Evolutionary conservation across 1,140 invertebrate species (phyloP).

Genomic region (Micrasema longulum): DNA sequence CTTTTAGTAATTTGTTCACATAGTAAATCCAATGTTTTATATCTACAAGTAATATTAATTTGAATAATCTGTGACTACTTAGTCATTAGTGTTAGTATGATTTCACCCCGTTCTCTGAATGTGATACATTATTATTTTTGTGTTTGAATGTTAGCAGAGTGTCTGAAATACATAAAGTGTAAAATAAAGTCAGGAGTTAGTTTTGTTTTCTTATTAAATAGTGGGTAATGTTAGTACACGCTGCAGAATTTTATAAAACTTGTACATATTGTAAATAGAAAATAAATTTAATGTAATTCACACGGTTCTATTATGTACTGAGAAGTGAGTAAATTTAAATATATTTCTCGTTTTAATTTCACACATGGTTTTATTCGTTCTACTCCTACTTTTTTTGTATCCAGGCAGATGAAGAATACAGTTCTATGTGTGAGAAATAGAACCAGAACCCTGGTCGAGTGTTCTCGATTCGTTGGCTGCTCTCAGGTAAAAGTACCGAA

Average conservation of each 20-base stretch:
- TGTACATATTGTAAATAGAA: constrained; percentile 53
- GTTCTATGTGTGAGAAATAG: too few species aligned
- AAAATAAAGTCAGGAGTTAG: constrained; percentile 3
- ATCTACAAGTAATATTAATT: too few species aligned
- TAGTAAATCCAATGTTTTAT: too few species aligned
- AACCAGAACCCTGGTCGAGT: too few species aligned
- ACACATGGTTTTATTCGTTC: constrained; percentile 13
- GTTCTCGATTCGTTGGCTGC: too few species aligned
- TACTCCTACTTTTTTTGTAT: too few species aligned
- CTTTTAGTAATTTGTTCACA: too few species aligned
- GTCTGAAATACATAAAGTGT: not conserved
- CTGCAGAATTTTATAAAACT: constrained; percentile 40
- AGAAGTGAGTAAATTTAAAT: constrained; percentile 48
- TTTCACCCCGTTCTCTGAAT: constrained; percentile 10
- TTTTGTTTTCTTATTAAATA: constrained; percentile 13
- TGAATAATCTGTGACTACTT: not conserved
- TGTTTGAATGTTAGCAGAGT: not conserved
- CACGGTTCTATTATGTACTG: constrained; percentile 50
- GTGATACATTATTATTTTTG: constrained; percentile 11
- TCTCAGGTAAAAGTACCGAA: too few species aligned
- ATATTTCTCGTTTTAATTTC: constrained; percentile 49
- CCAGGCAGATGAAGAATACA: too few species aligned
- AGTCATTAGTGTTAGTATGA: constrained; percentile 8
- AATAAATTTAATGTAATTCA: constrained; percentile 51
- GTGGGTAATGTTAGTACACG: constrained; percentile 7